phyloP scores from a whole-genome alignment of 2,113 vertebrate species.

The Meles meles region DNA sequence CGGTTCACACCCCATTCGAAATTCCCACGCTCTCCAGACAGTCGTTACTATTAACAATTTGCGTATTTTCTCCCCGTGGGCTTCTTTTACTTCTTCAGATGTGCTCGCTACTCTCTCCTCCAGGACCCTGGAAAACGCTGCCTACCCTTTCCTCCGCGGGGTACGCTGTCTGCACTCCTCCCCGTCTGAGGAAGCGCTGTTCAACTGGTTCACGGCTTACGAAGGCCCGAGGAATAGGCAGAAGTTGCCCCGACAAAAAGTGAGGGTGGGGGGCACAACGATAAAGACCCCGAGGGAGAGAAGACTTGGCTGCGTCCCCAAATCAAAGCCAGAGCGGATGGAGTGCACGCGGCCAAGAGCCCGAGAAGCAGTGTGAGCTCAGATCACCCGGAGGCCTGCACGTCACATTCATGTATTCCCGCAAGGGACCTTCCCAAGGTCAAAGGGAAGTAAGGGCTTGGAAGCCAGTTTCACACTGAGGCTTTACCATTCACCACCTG shows the following conservation, averaged over 20 bases:
- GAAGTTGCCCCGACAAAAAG: neutral
- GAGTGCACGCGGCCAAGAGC: neutral
- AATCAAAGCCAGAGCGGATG: neutral
- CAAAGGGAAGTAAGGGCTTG: neutral
- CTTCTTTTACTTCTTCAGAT: neutral
- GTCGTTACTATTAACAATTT: neutral
- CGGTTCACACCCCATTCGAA: neutral
- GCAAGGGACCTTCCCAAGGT: neutral
- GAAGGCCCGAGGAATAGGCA: neutral
- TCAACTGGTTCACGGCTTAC: neutral
- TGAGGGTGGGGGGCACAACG: neutral
- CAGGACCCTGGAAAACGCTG: neutral
- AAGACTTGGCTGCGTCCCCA: neutral
- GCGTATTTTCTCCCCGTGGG: neutral
- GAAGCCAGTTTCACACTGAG: neutral
- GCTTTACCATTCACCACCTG: neutral
- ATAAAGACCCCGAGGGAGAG: neutral
- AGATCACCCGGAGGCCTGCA: neutral
- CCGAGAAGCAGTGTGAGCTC: neutral
- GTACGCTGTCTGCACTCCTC: neutral
- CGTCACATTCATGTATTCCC: neutral
- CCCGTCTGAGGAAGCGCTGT: neutral
- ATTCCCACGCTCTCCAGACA: neutral
- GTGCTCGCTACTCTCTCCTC: neutral
- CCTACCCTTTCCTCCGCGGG: neutral